phyloP scores from a whole-genome alignment of 2,113 vertebrate genomes.

The Eptatretus burgeri region DNA sequence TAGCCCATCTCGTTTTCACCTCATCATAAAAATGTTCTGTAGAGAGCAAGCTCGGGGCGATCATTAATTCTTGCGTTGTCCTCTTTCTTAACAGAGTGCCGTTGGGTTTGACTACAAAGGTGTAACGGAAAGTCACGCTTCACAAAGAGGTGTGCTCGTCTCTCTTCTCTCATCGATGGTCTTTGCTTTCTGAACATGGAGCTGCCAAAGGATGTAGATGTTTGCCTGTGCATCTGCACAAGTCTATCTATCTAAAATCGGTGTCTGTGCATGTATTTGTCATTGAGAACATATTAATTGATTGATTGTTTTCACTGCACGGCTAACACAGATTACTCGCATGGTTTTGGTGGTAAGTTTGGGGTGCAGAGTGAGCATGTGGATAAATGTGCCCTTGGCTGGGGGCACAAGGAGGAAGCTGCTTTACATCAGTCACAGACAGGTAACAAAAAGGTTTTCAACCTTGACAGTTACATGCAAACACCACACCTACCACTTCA shows the following conservation, averaged over 20 bases:
- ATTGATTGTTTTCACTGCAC: neutral
- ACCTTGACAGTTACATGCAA: neutral
- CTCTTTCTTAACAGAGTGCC: constrained; percentile 32
- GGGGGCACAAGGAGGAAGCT: constrained; percentile 19
- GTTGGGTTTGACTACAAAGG: constrained; percentile 67
- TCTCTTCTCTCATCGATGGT: neutral
- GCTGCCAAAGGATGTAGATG: neutral
- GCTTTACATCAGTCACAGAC: constrained; percentile 18
- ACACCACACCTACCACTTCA: neutral
- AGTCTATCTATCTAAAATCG: neutral
- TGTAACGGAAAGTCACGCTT: constrained; percentile 44
- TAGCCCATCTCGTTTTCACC: neutral
- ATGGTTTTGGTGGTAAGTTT: constrained; percentile 28
- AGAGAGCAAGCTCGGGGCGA: neutral
- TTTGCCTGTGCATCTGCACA: neutral
- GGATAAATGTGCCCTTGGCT: constrained; percentile 22
- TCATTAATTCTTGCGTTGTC: accelerated
- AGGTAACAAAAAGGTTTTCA: constrained; percentile 13
- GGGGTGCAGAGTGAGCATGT: constrained; percentile 38
- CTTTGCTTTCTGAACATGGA: neutral
- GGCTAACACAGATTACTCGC: constrained; percentile 15
- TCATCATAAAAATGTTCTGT: neutral
- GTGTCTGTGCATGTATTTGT: neutral
- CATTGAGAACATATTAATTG: neutral
- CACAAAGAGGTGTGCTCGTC: constrained; percentile 46